Conservation (phyloP, 2,797 vertebrate genomes). For the Hirundo rustica region DNA sequence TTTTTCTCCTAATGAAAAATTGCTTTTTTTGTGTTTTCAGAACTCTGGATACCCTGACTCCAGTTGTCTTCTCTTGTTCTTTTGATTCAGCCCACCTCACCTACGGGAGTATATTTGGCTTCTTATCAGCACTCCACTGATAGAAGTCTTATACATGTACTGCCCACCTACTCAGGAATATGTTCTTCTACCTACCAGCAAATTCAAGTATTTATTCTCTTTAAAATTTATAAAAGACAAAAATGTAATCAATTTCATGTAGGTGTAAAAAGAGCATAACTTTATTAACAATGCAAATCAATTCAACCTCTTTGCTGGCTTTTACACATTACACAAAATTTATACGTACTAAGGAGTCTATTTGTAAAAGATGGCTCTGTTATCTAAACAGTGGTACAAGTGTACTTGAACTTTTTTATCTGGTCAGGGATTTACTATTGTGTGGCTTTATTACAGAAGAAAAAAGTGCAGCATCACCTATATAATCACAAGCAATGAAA, state of each 20-base stretch:
- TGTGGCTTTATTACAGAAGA: background rate
- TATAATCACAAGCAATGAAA: background rate
- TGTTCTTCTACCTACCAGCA: background rate
- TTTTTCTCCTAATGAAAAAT: background rate
- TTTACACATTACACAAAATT: background rate
- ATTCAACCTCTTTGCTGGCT: background rate
- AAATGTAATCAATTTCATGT: background rate
- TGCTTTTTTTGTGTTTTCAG: background rate
- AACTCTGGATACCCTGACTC: background rate
- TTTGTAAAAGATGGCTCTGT: background rate
- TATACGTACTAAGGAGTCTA: background rate
- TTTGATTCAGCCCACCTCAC: background rate
- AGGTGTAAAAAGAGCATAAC: background rate
- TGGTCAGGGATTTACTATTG: background rate
- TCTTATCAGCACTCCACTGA: background rate
- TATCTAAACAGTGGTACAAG: background rate
- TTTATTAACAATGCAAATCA: background rate
- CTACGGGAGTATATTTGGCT: background rate
- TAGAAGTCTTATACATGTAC: background rate
- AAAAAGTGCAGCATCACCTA: background rate
- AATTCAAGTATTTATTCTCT: background rate
- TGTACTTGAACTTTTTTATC: background rate
- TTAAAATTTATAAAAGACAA: background rate
- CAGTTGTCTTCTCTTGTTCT: background rate
- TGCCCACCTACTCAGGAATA: background rate